Base-by-base conservation (phyloP, 2,113 vertebrate species). In the Grammomys surdaster region DNA sequence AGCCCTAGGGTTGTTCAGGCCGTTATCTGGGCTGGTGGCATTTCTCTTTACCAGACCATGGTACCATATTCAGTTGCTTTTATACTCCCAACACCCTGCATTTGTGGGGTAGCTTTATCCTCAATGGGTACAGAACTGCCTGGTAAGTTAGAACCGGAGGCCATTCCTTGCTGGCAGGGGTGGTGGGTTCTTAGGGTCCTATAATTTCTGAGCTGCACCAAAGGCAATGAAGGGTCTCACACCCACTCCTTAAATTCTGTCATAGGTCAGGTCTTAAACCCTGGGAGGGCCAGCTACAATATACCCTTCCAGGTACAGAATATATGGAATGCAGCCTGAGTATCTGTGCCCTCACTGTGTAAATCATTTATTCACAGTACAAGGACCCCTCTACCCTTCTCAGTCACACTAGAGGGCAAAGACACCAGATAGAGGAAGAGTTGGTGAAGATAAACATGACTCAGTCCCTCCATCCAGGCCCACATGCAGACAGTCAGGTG, bases 401-500 rank as follows among this genome's bases (percentile, higher is more conserved):
- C 3, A 2, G n/a, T 20, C 11, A 2, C 0, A 36, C 22, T 28
- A 43, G 33, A 3, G 76, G 19, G 60, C 58, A 54, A 13, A 65
- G 73, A 43, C n/a, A 7, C 26, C 24, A 63, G 40, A 19, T 33
- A 1, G 40, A 60, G 36, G 0, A 60, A 8, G 3, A 85, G n/a
- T 8, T 1, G 0, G 1, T 4, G 69, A 78, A 46, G 7, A n/a
- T 67, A 22, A 0, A 1, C 1, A 1, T 76, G 69, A 46, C 33
- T 36, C 36, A 22, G 9, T 22, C 33, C 56, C 56, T 48, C 4
- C 0, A 33, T 58, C 43, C 56, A 33, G 67, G 43, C 46, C 84
- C 48, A 88, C 28, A 58, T 7, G n/a, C 11, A 5, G 0, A 11
- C 33, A 9, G 17, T 14, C 13, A 13, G 78, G 43, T 22, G n/a